A percentile compares a stretch with the other conserved stretches of the same genome.
These are phyloP conservation scores for Oryzias curvinotus DNA, from an alignment of 2,113 vertebrate genomes.

Conservation along the genomic window DNA sequence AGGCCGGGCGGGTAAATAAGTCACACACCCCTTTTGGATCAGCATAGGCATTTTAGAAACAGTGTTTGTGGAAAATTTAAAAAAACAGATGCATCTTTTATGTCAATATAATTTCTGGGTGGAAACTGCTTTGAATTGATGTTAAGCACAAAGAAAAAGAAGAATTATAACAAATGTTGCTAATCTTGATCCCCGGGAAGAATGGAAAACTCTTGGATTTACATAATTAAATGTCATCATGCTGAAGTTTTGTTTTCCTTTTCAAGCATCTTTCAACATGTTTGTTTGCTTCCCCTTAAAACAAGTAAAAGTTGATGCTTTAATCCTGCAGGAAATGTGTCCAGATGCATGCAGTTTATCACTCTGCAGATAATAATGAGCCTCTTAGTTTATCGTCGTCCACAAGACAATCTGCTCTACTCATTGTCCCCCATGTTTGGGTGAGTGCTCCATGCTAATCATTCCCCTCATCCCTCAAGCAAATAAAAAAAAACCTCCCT, in stretches of 20 bases:
- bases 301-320: constrained; percentile 18
- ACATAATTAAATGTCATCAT: neutral
- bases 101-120: neutral
- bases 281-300: neutral
- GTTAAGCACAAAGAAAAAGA: too few relatives aligned
- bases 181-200: too few relatives aligned
- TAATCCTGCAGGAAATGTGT: constrained; percentile 21
- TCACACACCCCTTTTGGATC: constrained; percentile 51
- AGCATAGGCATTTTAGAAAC: constrained; percentile 28
- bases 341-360: constrained; percentile 61
- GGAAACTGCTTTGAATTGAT: neutral
- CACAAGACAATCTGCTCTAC: constrained; percentile 52
- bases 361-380: constrained; percentile 65
- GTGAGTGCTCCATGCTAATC: constrained; percentile 46
- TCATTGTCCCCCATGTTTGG: constrained; percentile 52
- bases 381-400: constrained; percentile 60
- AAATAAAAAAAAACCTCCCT: constrained; percentile 31
- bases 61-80: neutral
- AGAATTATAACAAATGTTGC: too few relatives aligned
- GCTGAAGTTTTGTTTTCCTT: neutral
- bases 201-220: too few relatives aligned
- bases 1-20: constrained; percentile 72
- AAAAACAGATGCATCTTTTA: constrained; percentile 6
- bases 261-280: neutral
- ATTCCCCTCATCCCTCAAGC: constrained; percentile 33